Evolutionary conservation across 2,888 invertebrate species (phyloP), one percentile per base, ranked within the genome.

Genomic region (Apotomis turbidana): DNA sequence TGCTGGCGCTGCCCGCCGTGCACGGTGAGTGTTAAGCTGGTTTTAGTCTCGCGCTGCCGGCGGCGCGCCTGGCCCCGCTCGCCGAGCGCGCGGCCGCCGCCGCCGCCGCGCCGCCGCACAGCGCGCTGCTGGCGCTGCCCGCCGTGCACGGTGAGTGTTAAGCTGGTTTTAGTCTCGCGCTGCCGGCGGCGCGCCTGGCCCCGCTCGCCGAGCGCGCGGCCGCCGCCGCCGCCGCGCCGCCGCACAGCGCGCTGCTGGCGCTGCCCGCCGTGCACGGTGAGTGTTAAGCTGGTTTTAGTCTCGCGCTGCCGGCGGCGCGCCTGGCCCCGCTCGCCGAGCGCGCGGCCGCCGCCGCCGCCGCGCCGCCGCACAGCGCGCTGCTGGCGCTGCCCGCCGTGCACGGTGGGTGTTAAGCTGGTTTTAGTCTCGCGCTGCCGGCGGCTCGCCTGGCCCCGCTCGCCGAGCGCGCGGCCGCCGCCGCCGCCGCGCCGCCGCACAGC

Each of bases 41-140:
- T 94, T 61, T 95, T 94, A 93, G 94, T 52, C 94, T 81, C 80
- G 84, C 70, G 84, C 86, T 58, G 79, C 87, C 79, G 83, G 90
- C 69, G 85, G 90, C 73, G 70, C 77, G 75, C 63, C 76, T 81
- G 80, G 76, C 76, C 73, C 75, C 79, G 78, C 77, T 81, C 80
- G 78, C 74, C 51, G 77, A 78, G 57, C 77, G 74, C 70, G 74
- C 82, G 73, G 79, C 80, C 77, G 80, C 81, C 46, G 79, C 76
- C 41, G 80, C 81, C 41, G 41, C 41, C 41, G 41, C 81, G 78
- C 75, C 41, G 41, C 41, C 41, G 41, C 41, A 41, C 41, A 41
- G 41, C 41, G 81, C 81, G 74, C 79, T 41, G 41, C 61, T 79
- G 46, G 74, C 81, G 38, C 71, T 80, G 66, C 76, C 78, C 27